Conservation (phyloP, 37 sponge, comb jelly and placozoan genomes). For the Chondrilla cf. caribensis region DNA sequence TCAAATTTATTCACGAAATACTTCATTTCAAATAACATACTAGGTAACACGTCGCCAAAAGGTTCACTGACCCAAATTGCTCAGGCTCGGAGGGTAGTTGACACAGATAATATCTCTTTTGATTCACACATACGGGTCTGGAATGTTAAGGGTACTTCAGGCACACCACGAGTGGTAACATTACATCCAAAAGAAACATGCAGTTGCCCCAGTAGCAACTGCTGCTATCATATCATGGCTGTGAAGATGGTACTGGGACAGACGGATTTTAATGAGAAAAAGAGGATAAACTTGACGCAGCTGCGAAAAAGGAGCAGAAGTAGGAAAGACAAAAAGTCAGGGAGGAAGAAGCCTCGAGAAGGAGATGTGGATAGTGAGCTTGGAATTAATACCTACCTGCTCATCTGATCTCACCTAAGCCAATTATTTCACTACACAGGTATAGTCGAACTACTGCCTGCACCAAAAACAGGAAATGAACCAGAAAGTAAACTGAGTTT, state of each 20-base stretch:
- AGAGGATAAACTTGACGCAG: background rate
- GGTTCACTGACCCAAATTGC: background rate
- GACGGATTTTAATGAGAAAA: background rate
- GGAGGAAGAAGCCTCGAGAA: background rate
- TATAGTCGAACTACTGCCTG: too few species aligned
- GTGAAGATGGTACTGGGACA: background rate
- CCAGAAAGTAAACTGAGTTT: too few species aligned
- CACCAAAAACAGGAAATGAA: too few species aligned
- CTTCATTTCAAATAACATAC: too few species aligned
- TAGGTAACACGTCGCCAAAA: background rate
- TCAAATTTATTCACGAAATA: too few species aligned
- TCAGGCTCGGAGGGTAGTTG: constrained; percentile 1
- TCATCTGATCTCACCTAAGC: too few species aligned
- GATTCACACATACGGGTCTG: background rate
- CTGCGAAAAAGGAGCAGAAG: background rate
- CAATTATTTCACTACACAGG: too few species aligned
- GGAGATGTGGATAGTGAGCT: constrained; percentile 6
- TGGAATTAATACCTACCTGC: too few species aligned
- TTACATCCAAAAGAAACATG: background rate
- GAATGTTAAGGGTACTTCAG: background rate
- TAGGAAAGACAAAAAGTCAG: constrained; percentile 2
- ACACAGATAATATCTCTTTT: background rate
- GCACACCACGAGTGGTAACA: background rate
- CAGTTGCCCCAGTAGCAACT: background rate
- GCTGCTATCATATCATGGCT: background rate